These are phyloP conservation scores for Phasianus colchicus DNA, from an alignment of 2,113 vertebrate genomes.

Conservation along the genomic window DNA sequence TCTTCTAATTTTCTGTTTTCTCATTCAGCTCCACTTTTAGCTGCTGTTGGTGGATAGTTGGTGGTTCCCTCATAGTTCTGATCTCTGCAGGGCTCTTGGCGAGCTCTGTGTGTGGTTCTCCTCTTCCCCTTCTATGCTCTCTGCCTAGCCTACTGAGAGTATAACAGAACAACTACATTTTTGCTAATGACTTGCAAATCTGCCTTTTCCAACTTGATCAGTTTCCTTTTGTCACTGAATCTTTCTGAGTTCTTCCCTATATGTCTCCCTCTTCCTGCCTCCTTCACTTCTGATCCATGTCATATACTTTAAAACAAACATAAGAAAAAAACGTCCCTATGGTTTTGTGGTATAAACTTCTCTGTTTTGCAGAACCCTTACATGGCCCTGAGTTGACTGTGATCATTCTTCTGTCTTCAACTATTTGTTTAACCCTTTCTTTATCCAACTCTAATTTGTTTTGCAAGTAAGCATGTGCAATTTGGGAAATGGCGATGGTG, in stretches of 20 bases:
- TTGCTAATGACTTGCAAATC: background rate
- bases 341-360: background rate
- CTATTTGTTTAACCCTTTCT: background rate
- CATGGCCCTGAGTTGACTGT: background rate
- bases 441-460: background rate
- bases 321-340: background rate
- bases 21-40: background rate
- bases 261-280: background rate
- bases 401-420: background rate
- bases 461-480: background rate
- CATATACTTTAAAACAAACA: background rate
- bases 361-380: background rate
- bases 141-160: background rate
- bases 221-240: background rate
- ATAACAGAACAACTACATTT: background rate
- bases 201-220: background rate
- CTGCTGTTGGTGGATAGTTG: background rate
- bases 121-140: background rate
- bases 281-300: background rate
- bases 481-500: background rate
- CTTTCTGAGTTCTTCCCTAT: background rate
- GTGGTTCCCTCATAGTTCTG: background rate
- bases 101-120: background rate
- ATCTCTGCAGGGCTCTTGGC: background rate
- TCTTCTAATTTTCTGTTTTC: background rate